phyloP scores from a whole-genome alignment of 2,113 vertebrate species.

The Panthera uncia region DNA sequence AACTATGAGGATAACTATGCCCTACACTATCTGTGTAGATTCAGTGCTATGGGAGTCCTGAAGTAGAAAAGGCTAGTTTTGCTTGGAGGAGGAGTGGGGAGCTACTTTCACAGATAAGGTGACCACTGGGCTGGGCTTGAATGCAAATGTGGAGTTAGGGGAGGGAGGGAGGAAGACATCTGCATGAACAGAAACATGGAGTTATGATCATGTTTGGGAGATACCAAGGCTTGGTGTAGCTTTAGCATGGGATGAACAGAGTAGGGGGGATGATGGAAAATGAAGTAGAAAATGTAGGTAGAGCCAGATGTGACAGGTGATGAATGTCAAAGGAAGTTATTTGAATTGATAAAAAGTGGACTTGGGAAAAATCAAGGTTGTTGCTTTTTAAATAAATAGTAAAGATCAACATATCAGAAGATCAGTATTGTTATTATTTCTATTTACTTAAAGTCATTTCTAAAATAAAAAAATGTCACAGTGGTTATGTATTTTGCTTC shows the following conservation, averaged over 20 bases:
- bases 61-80: background rate
- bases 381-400: background rate
- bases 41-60: background rate
- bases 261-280: background rate
- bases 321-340: background rate
- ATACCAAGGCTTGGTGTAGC: background rate
- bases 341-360: background rate
- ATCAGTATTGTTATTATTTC: background rate
- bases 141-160: background rate
- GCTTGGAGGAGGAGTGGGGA: background rate
- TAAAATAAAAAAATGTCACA: background rate
- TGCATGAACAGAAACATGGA: background rate
- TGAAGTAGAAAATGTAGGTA: background rate
- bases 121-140: background rate
- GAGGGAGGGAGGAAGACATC: background rate
- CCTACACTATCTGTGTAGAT: background rate
- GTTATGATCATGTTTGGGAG: background rate
- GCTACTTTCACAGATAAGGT: background rate
- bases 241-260: background rate
- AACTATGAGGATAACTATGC: background rate
- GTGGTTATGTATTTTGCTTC: background rate
- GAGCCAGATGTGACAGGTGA: background rate
- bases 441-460: background rate
- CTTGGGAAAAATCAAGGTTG: background rate
- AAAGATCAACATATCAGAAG: background rate